phyloP scores from a whole-genome alignment of 2,888 invertebrate genomes.

The Mantis religiosa region DNA sequence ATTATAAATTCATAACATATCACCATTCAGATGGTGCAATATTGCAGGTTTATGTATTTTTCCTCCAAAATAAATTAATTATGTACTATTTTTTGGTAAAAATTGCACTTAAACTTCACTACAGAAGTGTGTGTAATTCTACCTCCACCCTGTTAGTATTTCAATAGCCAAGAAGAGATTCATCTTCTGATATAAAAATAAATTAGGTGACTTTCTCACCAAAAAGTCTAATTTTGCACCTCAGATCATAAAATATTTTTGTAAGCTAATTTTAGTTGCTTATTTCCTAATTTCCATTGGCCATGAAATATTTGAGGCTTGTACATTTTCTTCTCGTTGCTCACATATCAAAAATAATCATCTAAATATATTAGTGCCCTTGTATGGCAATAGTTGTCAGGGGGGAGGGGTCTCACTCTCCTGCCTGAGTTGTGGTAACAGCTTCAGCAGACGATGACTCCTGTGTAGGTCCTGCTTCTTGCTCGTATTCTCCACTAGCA shows the following conservation, averaged over 20 bases:
- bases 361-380: background rate
- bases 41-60: background rate
- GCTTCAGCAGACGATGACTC: too few relatives aligned
- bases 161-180: background rate
- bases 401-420: background rate
- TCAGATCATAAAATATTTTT: background rate
- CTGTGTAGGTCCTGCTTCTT: background rate
- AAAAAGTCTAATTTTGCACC: background rate
- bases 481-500: background rate
- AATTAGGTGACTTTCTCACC: background rate
- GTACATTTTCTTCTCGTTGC: background rate
- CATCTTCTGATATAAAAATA: background rate
- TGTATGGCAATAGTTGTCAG: background rate
- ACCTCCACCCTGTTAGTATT: background rate
- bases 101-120: constrained; percentile 15
- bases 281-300: background rate
- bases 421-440: background rate
- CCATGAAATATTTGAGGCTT: background rate
- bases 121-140: background rate
- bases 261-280: background rate
- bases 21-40: background rate
- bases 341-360: background rate
- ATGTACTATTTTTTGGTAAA: background rate
- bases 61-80: constrained; percentile 6
- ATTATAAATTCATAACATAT: constrained; percentile 12